A percentile compares a stretch with the other conserved stretches of the same genome.
Evolutionary conservation across 2,797 vertebrate species (phyloP).

Genomic region (Trachops cirrhosus): DNA sequence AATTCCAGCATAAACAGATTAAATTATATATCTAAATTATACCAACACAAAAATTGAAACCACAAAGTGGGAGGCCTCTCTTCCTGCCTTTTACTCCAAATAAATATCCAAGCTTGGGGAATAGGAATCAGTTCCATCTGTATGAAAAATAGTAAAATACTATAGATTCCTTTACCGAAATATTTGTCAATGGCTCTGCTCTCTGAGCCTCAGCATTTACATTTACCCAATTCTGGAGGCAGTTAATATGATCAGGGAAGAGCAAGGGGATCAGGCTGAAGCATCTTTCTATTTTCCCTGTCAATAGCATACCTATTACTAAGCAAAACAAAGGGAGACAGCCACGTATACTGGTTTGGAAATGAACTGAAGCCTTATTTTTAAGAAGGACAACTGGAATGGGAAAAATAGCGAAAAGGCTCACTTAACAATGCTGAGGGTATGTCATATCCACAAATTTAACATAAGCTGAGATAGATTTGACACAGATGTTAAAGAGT

Average conservation of each 20-base stretch:
- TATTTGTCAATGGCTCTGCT: neutral
- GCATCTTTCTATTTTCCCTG: neutral
- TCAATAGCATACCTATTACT: neutral
- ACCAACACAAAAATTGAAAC: neutral
- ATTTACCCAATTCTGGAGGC: neutral
- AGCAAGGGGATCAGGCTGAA: neutral
- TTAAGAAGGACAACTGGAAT: neutral
- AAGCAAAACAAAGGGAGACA: neutral
- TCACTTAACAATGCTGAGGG: neutral
- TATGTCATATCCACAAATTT: neutral
- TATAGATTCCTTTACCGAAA: neutral
- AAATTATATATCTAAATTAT: neutral
- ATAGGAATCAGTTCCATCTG: neutral
- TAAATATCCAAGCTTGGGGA: neutral
- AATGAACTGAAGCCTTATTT: neutral
- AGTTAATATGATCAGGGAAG: neutral
- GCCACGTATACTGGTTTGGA: neutral
- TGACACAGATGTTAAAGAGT: neutral
- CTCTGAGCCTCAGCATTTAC: neutral
- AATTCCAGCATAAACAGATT: neutral
- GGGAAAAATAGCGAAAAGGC: neutral
- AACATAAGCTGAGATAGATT: neutral
- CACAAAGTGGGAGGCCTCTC: neutral
- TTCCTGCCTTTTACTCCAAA: neutral
- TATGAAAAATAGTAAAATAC: neutral